A percentile compares a stretch with the other conserved stretches of the same genome.
phyloP scores from a whole-genome alignment of 2,113 vertebrate species.

The Brachypteracias leptosomus region DNA sequence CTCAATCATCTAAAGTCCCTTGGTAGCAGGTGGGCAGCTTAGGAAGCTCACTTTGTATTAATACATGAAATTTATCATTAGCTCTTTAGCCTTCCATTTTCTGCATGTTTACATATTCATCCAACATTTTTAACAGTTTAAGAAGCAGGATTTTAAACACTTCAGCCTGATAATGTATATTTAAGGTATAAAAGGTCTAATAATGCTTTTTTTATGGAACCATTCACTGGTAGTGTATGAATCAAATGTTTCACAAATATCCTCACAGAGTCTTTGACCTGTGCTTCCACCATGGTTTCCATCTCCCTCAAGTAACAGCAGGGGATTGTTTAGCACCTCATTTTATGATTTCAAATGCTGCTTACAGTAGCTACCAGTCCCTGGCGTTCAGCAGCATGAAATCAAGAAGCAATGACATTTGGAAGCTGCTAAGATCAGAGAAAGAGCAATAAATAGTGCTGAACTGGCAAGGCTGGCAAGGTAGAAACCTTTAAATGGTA shows the following conservation, averaged over 20 bases:
- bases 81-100: neutral
- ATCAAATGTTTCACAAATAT: neutral
- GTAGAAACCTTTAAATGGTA: neutral
- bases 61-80: neutral
- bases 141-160: neutral
- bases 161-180: neutral
- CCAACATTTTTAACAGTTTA: neutral
- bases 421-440: neutral
- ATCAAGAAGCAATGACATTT: neutral
- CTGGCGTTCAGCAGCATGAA: neutral
- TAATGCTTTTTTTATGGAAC: neutral
- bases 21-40: neutral
- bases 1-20: rapidly evolving
- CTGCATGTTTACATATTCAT: neutral
- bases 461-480: neutral
- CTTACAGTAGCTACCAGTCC: neutral
- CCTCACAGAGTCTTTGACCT: neutral
- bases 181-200: neutral
- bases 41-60: neutral
- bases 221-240: neutral
- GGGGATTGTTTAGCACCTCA: neutral
- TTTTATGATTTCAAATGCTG: neutral
- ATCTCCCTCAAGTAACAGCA: neutral
- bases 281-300: neutral
- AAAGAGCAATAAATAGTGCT: neutral